These are phyloP conservation scores for Rhinophrynus dorsalis DNA, from an alignment of 2,797 vertebrate genomes.

Conservation along the genomic window DNA sequence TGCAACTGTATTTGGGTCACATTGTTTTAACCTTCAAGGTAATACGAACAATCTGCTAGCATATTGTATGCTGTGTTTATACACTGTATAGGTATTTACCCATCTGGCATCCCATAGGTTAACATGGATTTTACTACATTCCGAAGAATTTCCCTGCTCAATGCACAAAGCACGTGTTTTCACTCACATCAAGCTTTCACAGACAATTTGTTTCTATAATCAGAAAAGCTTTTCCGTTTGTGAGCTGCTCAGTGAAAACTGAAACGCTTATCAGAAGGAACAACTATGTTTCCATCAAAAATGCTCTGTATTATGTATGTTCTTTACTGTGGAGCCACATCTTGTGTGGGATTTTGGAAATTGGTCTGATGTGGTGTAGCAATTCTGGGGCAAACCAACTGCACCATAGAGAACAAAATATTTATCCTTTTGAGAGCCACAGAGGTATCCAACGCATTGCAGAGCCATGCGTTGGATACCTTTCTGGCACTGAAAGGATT, in stretches of 20 bases:
- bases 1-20: neutral
- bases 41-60: neutral
- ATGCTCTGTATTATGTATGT: neutral
- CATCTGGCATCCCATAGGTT: conserved; percentile 19
- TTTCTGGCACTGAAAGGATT: too few relatives aligned
- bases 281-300: neutral
- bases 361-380: too few relatives aligned
- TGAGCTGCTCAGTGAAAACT: conserved; percentile 8
- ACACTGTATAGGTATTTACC: neutral
- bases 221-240: conserved; percentile 25
- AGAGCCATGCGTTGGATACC: too few relatives aligned
- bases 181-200: conserved; percentile 35
- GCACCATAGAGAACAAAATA: too few relatives aligned
- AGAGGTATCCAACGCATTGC: too few relatives aligned
- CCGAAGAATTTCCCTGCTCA: conserved; percentile 23
- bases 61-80: neutral
- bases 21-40: neutral
- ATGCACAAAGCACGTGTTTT: conserved; percentile 44
- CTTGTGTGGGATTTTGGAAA: neutral
- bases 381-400: too few relatives aligned
- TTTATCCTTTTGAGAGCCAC: too few relatives aligned
- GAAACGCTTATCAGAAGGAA: neutral
- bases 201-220: conserved; percentile 43
- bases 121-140: conserved; percentile 39
- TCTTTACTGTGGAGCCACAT: neutral